These are phyloP conservation scores for Apamea sordens DNA, from an alignment of 2,888 invertebrate species.

Conservation along the genomic window DNA sequence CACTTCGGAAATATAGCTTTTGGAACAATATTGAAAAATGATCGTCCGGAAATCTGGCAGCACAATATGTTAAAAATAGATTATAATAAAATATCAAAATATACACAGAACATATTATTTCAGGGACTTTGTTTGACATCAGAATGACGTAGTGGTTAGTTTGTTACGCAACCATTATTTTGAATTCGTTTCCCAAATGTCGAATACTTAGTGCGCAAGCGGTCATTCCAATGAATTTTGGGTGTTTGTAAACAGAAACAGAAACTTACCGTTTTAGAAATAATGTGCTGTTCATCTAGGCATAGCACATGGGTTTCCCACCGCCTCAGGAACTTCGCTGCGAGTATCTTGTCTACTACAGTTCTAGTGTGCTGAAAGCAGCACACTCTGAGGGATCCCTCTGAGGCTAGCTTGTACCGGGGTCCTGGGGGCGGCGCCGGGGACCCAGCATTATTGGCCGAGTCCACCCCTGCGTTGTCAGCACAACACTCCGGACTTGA, in stretches of 20 bases:
- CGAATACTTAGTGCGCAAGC: conserved; percentile 13
- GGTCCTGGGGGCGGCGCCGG: conserved; percentile 90
- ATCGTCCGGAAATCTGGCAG: conserved; percentile 2
- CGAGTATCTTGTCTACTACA: conserved; percentile 94
- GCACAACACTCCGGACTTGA: conserved; percentile 89
- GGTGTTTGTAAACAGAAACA: conserved; percentile 29
- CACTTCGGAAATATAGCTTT: background rate
- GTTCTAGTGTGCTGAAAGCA: conserved; percentile 94
- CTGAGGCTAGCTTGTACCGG: conserved; percentile 92
- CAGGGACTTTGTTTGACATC: conserved; percentile 50
- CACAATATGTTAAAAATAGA: conserved; percentile 21
- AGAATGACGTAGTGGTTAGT: conserved; percentile 47
- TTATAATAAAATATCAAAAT: conserved; percentile 20
- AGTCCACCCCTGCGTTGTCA: conserved; percentile 84
- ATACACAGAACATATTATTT: conserved; percentile 20
- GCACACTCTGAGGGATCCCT: conserved; percentile 94
- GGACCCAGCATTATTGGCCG: conserved; percentile 75
- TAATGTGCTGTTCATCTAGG: conserved; percentile 92
- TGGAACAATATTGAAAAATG: conserved; percentile 17
- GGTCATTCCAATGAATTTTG: conserved; percentile 7
- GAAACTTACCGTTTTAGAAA: conserved; percentile 92
- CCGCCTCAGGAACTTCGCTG: conserved; percentile 93
- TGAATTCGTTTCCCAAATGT: conserved; percentile 27
- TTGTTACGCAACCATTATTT: conserved; percentile 25
- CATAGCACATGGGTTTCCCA: conserved; percentile 94